Conservation (phyloP, 1,140 invertebrate species). For the Lepidurus couesii region DNA sequence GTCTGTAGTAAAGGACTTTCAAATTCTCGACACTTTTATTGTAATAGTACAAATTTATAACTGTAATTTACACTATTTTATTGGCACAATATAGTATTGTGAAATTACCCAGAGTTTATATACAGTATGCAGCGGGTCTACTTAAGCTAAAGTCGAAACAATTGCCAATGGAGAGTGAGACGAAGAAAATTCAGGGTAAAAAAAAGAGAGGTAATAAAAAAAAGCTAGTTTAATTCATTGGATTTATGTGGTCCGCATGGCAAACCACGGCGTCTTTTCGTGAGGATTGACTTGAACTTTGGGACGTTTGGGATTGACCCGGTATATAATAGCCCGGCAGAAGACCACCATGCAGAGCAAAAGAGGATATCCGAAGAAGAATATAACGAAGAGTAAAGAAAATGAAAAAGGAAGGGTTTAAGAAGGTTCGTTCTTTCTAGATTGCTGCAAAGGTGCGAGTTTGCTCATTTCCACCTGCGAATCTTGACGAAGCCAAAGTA, state of each 20-base stretch:
- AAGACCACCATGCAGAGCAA: background rate
- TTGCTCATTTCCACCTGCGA: constrained; percentile 2
- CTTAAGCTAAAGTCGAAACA: too few species aligned
- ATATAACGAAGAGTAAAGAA: background rate
- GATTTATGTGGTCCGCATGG: constrained; percentile 7
- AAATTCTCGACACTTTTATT: too few species aligned
- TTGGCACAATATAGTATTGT: too few species aligned
- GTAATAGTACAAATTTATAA: too few species aligned
- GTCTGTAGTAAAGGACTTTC: too few species aligned
- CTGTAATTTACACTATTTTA: too few species aligned
- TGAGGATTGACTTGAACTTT: constrained; percentile 16
- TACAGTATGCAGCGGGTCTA: too few species aligned
- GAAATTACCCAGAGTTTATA: too few species aligned
- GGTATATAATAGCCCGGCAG: background rate
- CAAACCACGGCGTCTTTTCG: background rate
- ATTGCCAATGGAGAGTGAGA: too few species aligned
- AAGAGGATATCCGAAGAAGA: background rate
- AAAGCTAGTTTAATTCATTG: background rate
- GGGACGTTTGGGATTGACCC: background rate
- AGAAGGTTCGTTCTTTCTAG: background rate
- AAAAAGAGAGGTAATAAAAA: background rate
- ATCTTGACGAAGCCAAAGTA: background rate
- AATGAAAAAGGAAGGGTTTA: background rate
- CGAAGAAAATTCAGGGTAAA: too few species aligned
- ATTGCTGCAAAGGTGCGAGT: background rate